Evolutionary conservation across 2,113 vertebrate genomes (phyloP), one percentile per base, ranked within the genome.

Genomic region (Empidonax alnorum): DNA sequence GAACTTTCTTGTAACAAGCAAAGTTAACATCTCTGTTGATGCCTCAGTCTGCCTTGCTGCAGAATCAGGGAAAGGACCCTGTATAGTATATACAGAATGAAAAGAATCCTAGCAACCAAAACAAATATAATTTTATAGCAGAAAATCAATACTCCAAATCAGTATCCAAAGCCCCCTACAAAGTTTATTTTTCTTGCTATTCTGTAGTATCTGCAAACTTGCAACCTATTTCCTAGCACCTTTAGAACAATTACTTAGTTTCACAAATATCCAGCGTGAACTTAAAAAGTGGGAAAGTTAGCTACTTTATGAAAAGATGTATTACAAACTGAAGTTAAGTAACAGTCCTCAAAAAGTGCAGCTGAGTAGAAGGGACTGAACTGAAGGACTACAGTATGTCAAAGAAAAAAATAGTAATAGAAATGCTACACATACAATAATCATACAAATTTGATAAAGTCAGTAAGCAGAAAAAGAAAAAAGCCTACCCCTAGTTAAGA

Each of bases 381-480:
- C 23, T 83, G 14, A 69, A 19, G 81, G 84, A 72, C 33, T 59
- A 63, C 46, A 93, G 44, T 73, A 65, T 56, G n/a, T 90, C 41
- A 24, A 91, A 65, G 61, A 41, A 77, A 76, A 44, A 81, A 75
- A 90, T 65, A 97, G 19, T 75, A 55, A 44, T 16, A 65, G 56
- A 91, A 97, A 84, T 84, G 90, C 10, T 24, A 55, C 21, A 72
- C 31, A 67, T 75, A 42, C 67, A 94, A 41, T 33, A 93, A 84
- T 78, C 18, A 33, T 76, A 78, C 50, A 77, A 88, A 74, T 92
- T 93, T 96, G 67, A 84, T 93, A 91, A 56, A 94, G 66, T 25
- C 52, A 85, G 49, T 93, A 96, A 93, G 25, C 49, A 82, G 81
- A 89, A 95, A 89, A 85, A 74, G 71, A 82, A 96, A 93, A 73